Percentiles rank a stretch among this genome's conserved stretches.
These are phyloP conservation scores for Drosophila melanica DNA, from an alignment of 1,140 invertebrate species.

Conservation along the genomic window DNA sequence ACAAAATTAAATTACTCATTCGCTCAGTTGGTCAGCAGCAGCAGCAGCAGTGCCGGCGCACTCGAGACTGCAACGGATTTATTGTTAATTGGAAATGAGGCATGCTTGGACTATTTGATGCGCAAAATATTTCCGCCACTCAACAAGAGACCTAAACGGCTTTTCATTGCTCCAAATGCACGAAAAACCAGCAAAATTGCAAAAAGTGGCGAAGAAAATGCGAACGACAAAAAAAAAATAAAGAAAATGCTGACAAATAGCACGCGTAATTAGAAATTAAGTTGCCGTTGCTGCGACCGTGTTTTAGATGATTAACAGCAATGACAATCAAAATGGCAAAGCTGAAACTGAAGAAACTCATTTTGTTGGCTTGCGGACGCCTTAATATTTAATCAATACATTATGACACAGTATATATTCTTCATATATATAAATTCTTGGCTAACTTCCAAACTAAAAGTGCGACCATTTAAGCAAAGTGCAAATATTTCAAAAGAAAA, in stretches of 20 bases:
- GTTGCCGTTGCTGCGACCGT: conserved; percentile 54
- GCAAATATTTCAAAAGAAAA: no score
- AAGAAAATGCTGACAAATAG: conserved; percentile 76
- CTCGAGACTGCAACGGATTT: conserved; percentile 70
- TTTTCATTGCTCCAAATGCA: conserved; percentile 21
- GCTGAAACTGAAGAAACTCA: neutral
- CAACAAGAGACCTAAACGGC: conserved; percentile 43
- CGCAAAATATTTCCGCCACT: conserved; percentile 75
- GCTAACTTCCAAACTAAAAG: no score
- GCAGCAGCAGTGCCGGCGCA: conserved; percentile 21
- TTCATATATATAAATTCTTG: neutral
- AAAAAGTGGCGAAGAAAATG: neutral
- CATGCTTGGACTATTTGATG: conserved; percentile 78
- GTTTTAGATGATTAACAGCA: conserved; percentile 42
- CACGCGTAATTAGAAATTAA: conserved; percentile 81
- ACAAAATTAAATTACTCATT: conserved; percentile 81
- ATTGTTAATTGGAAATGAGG: conserved; percentile 82
- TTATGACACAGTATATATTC: neutral
- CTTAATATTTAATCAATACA: conserved; percentile 12
- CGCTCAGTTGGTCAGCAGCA: conserved; percentile 72
- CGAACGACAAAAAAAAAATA: conserved; percentile 47
- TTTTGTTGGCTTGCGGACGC: neutral
- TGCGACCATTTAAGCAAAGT: no score
- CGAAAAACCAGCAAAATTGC: conserved; percentile 6
- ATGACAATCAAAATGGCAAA: conserved; percentile 26